A percentile compares a stretch with the other conserved stretches of the same genome.
These are phyloP conservation scores for Centropus bengalensis DNA, from an alignment of 2,113 vertebrate species.

Conservation along the genomic window DNA sequence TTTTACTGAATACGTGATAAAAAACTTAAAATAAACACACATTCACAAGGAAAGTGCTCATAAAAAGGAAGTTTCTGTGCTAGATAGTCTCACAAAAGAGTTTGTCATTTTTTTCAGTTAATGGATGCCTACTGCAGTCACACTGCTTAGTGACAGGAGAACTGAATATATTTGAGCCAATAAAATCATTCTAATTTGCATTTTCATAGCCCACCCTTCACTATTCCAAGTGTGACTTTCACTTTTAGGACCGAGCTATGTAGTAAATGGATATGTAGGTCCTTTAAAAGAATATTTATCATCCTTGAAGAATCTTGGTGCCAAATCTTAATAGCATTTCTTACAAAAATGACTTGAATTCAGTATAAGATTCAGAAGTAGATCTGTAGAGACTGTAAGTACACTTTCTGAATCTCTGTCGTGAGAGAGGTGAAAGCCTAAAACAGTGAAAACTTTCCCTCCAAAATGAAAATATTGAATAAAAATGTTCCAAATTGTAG, in stretches of 20 bases:
- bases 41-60: background rate
- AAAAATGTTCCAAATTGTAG: accelerated
- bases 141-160: background rate
- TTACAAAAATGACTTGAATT: conserved; percentile 71
- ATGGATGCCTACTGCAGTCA: background rate
- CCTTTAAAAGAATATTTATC: conserved; percentile 75
- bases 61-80: background rate
- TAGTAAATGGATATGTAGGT: conserved; percentile 44
- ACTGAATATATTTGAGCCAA: conserved; percentile 65
- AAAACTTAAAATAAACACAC: conserved; percentile 10
- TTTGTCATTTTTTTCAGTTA: conserved; percentile 8
- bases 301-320: conserved; percentile 73
- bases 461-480: background rate
- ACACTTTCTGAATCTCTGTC: background rate
- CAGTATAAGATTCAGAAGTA: conserved; percentile 67
- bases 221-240: conserved; percentile 67
- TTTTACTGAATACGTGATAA: background rate
- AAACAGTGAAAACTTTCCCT: background rate
- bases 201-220: conserved; percentile 70
- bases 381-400: conserved; percentile 26
- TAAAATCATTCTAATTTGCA: conserved; percentile 70
- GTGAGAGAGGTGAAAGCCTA: conserved; percentile 21
- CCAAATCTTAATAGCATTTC: conserved; percentile 76
- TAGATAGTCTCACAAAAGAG: background rate
- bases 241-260: conserved; percentile 62